Evolutionary conservation across 2,113 vertebrate species (phyloP).

Genomic region (Oostethus manadensis): DNA sequence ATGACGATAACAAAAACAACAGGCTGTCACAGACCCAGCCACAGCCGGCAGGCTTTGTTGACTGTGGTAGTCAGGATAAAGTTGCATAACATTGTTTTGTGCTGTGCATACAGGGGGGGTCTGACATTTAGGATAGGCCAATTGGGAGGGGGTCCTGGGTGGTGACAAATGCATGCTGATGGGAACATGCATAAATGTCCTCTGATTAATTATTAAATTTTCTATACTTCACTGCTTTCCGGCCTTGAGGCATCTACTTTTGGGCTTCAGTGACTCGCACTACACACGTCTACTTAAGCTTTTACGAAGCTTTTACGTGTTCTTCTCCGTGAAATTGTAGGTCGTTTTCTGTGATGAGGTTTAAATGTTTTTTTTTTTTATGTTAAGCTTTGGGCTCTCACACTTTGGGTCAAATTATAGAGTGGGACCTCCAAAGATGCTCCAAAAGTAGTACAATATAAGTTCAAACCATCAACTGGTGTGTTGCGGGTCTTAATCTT

Average conservation of each 20-base stretch:
- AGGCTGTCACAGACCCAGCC: slow-evolving; percentile 45
- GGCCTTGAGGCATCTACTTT: not conserved
- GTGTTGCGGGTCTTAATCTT: too few species aligned
- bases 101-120: not conserved
- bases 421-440: too few species aligned
- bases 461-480: too few species aligned
- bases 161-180: slow-evolving; percentile 42
- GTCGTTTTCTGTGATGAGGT: slow-evolving; percentile 10
- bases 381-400: slow-evolving; percentile 8
- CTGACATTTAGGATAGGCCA: slow-evolving; percentile 52
- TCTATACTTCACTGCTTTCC: not conserved
- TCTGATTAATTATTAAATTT: slow-evolving; percentile 1
- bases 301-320: slow-evolving; percentile 6
- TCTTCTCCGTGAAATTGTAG: not conserved
- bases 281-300: not conserved
- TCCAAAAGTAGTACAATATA: too few species aligned
- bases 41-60: slow-evolving; percentile 55
- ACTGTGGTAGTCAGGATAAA: slow-evolving; percentile 21
- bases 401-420: not conserved
- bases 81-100: slow-evolving; percentile 54
- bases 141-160: slow-evolving; percentile 14
- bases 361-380: slow-evolving; percentile 13
- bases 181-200: slow-evolving; percentile 3
- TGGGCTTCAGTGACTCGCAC: not conserved
- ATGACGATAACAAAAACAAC: slow-evolving; percentile 54